Evolutionary conservation across 2,888 invertebrate genomes (phyloP), one percentile per base, ranked within the genome.

Genomic region (Ischnura elegans): DNA sequence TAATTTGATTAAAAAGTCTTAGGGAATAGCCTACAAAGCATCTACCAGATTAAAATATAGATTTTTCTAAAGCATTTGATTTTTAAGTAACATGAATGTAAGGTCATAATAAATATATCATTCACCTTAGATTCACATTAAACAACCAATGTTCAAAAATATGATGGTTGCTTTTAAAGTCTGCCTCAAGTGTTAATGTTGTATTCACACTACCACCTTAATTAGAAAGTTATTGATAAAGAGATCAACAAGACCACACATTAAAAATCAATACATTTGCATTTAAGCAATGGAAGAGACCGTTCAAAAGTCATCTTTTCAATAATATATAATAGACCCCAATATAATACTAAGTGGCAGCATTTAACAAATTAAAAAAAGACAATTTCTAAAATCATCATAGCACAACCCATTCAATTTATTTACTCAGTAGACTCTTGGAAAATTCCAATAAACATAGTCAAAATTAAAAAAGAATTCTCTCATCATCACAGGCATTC

Each of bases 141-240:
- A 55, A 55, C 87, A 55, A 87, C 87, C 87, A 87, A 87, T 55
- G n/a, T 42, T 51, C 36, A 55, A 87, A 87, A 87, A 87, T 42
- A 87, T 55, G 55, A 87, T 87, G 87, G 87, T 46, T 55, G 36
- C 87, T 87, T 55, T 42, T 55, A 51, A 29, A 46, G 19, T 25
- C n/a, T 51, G 19, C 36, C 55, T 55, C 21, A 42, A 55, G 42
- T 87, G 55, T 25, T 87, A 55, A 55, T 16, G 29, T 42, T 51
- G 45, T 87, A 51, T 55, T 55, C 36, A 87, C 21, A 87, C 42
- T 55, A 51, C 25, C 46, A 86, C 46, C 86, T 76, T 76, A 45
- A 86, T 21, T 46, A 45, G 86, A 86, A 87, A 42, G 42, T 87
- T 46, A 36, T 36, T 29, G 21, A 47, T 61, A 16, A 36, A 87